Percentiles rank a stretch among this genome's conserved stretches.
Evolutionary conservation across 2,888 invertebrate genomes (phyloP).

Genomic region (Epiblema foenella): DNA sequence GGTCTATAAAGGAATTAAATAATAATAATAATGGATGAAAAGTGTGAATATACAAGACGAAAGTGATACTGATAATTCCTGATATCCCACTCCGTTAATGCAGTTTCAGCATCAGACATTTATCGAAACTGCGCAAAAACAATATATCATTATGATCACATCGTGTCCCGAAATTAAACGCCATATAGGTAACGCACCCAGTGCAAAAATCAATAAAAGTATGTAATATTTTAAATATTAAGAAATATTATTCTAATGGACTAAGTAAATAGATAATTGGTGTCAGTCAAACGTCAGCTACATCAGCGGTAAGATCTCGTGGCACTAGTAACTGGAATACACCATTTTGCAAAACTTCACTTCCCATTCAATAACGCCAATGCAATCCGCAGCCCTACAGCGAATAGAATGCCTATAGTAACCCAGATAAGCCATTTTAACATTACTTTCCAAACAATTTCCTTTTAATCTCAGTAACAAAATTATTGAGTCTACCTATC

Average conservation of each 20-base stretch:
- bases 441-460: neutral
- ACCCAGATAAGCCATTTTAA: neutral
- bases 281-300: constrained; percentile 67
- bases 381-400: constrained; percentile 3
- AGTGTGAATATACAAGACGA: too few species aligned
- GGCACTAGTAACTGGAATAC: constrained; percentile 15
- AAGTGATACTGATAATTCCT: neutral
- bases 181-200: constrained; percentile 23
- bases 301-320: constrained; percentile 61
- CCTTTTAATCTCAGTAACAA: constrained; percentile 15
- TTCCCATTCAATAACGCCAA: neutral
- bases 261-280: constrained; percentile 69
- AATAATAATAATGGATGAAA: too few species aligned
- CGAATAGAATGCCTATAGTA: constrained; percentile 3
- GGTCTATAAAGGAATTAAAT: neutral
- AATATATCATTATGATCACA: constrained; percentile 12
- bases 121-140: neutral
- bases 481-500: constrained; percentile 21
- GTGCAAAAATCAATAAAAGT: constrained; percentile 50
- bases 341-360: neutral
- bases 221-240: constrained; percentile 55
- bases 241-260: constrained; percentile 71
- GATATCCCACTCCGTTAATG: neutral
- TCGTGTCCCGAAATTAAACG: constrained; percentile 16
- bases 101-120: constrained; percentile 2